Conservation (phyloP, 2,113 vertebrate species). For the Recurvirostra avosetta region DNA sequence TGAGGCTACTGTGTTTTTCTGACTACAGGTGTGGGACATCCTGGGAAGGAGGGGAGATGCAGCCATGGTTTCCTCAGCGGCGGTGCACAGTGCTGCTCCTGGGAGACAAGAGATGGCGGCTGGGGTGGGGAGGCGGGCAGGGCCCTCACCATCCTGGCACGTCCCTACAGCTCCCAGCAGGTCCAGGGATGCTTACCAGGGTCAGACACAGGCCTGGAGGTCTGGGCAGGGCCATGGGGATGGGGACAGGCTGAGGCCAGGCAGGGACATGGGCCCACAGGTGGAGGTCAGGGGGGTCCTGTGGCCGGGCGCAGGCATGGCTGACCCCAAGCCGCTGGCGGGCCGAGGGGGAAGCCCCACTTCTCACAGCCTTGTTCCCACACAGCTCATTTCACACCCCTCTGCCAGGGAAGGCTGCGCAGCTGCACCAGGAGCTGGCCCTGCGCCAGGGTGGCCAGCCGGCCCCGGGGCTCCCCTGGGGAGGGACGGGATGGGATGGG, state of each 20-base stretch:
- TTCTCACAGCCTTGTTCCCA: background rate
- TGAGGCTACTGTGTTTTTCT: background rate
- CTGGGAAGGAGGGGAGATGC: accelerated
- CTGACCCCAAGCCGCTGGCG: background rate
- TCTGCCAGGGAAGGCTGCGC: background rate
- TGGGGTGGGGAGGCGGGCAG: background rate
- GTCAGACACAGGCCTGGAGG: background rate
- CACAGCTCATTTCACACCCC: background rate
- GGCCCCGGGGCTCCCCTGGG: background rate
- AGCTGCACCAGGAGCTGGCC: background rate
- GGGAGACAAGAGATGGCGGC: background rate
- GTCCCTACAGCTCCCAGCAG: accelerated
- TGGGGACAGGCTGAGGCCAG: background rate
- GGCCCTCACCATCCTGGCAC: background rate
- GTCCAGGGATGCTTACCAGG: background rate
- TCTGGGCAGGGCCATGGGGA: background rate
- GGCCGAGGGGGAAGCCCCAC: background rate
- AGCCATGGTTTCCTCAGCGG: accelerated
- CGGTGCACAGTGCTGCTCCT: background rate
- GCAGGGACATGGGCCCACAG: background rate
- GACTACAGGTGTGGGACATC: background rate
- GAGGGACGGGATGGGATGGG: accelerated
- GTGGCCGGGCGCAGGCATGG: background rate
- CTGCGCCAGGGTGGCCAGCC: accelerated
- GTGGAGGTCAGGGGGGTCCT: background rate